Conservation (phyloP, 2,113 vertebrate species). For the Cygnus atratus region DNA sequence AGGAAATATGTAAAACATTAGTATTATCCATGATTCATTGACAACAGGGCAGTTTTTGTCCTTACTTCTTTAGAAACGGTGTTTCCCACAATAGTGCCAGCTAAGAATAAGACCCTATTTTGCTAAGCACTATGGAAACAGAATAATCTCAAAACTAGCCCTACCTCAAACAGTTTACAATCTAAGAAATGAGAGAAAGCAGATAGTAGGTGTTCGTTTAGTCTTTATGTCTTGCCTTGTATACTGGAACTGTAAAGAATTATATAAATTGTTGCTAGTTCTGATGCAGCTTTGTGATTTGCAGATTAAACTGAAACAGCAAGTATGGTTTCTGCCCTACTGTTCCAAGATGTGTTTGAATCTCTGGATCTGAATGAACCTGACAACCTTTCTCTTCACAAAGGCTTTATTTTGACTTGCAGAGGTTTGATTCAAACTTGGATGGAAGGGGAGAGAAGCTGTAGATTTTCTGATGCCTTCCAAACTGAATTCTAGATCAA, state of each 20-base stretch:
- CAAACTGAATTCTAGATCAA: neutral
- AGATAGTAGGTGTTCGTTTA: conserved; percentile 42
- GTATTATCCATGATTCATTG: conserved; percentile 32
- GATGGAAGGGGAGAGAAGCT: neutral
- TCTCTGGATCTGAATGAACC: conserved; percentile 7
- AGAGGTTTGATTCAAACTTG: neutral
- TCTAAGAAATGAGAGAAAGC: conserved; percentile 41
- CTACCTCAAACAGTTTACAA: conserved; percentile 50
- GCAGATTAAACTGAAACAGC: conserved; percentile 10
- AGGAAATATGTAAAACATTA: conserved; percentile 39
- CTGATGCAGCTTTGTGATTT: conserved; percentile 14
- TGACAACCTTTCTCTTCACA: neutral
- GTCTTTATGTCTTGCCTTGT: conserved; percentile 42
- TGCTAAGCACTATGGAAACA: conserved; percentile 55
- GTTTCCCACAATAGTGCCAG: conserved; percentile 20
- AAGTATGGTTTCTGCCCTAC: neutral
- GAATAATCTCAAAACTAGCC: conserved; percentile 42
- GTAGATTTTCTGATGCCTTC: neutral
- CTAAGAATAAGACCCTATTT: conserved; percentile 13
- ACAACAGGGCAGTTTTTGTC: conserved; percentile 45
- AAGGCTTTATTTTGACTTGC: neutral
- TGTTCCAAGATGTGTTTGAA: neutral
- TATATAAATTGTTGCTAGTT: conserved; percentile 32
- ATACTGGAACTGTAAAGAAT: conserved; percentile 41
- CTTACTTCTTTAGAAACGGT: conserved; percentile 27